Evolutionary conservation across 2,797 vertebrate genomes (phyloP), one percentile per base, ranked within the genome.

Genomic region (Orientallactaga sibirica): DNA sequence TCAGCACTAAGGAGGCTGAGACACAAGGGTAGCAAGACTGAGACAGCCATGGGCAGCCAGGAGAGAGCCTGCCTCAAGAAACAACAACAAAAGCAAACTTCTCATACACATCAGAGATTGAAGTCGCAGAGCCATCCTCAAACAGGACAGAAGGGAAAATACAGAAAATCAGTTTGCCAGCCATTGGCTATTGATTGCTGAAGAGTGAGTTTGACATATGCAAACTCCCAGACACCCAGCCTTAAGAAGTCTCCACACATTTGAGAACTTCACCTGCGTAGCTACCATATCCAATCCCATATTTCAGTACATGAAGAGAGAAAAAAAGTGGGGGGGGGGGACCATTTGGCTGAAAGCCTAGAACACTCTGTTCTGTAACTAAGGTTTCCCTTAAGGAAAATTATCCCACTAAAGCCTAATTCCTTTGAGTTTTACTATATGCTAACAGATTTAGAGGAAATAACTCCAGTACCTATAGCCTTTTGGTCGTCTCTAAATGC

Each of bases 191-290:
- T 29, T 25, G 66, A 67, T n/a, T 37, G n/a, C n/a, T 62, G 2
- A 75, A n/a, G 25, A 91, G 55, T 37, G 27, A 33, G 0, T 27
- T 66, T 81, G 27, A 86, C n/a, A 84, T 84, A 86, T 70, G 76
- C 64, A 71, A 67, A 48, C 67, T 61, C 48, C 41, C 52, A 67
- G 55, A 73, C n/a, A 76, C 12, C 37, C 18, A 84, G 24, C 16
- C 11, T 68, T 43, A 1, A 12, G 1, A 0, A 4, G 0, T 1
- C 11, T 33, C n/a, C 2, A n/a, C 18, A 48, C 2, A 41, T 84
- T 90, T 1, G 1, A 74, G 33, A 68, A 22, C 82, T 73, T 68
- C 58, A 67, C 3, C 29, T 71, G 9, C 15, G 12, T 58, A 86
- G 7, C 22, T 6, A 20, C 9, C 22, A 68, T 11, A 22, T 43